These are phyloP conservation scores for Limnephilus lunatus DNA, from an alignment of 2,888 invertebrate species.

Conservation along the genomic window DNA sequence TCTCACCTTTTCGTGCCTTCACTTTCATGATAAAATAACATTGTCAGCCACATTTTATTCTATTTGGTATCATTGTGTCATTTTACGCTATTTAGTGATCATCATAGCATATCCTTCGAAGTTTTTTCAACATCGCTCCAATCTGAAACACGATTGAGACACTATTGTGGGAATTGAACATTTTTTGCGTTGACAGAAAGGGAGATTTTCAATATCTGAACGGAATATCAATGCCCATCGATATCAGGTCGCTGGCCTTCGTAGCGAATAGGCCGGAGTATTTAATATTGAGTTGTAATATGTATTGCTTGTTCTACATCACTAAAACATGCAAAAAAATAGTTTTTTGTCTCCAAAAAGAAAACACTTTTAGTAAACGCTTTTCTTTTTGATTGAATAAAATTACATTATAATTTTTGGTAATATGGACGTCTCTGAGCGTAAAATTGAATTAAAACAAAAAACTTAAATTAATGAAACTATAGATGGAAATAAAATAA, in stretches of 20 bases:
- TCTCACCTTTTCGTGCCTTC: no score
- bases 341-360: no score
- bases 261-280: not conserved
- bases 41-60: not conserved
- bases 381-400: no score
- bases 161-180: slow-evolving; percentile 22
- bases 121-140: slow-evolving; percentile 10
- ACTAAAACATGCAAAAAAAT: not conserved
- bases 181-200: slow-evolving; percentile 40
- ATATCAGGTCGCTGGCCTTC: not conserved
- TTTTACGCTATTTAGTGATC: not conserved
- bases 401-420: no score
- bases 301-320: not conserved
- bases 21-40: no score
- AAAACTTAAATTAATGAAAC: no score
- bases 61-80: no score
- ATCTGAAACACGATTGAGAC: slow-evolving; percentile 39
- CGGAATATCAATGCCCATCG: slow-evolving; percentile 32
- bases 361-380: no score
- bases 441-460: no score
- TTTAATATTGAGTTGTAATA: not conserved
- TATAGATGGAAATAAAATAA: no score
- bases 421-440: no score
- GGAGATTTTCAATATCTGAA: slow-evolving; percentile 40
- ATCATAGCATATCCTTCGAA: not conserved